A percentile compares a stretch with the other conserved stretches of the same genome.
phyloP scores from a whole-genome alignment of 2,888 invertebrate genomes.

The Gymnosoma rotundatum region DNA sequence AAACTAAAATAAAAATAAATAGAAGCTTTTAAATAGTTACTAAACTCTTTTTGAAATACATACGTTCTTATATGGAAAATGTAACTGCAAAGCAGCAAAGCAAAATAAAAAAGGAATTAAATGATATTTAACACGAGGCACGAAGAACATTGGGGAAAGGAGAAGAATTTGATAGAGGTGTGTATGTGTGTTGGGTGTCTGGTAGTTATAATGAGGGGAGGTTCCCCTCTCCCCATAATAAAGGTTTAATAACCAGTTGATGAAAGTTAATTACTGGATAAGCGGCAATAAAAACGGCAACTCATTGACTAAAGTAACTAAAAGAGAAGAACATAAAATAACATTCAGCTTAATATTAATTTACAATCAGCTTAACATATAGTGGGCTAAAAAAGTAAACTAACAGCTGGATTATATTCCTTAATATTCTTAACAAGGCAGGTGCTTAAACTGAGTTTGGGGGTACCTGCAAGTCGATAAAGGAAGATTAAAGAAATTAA shows the following conservation, averaged over 20 bases:
- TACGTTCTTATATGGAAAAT: not conserved
- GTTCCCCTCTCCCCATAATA: not conserved
- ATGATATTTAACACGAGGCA: slow-evolving; percentile 52
- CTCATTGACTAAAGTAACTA: slow-evolving; percentile 42
- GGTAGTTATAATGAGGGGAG: not conserved
- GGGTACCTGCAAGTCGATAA: too few species aligned
- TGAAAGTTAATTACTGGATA: slow-evolving; percentile 67
- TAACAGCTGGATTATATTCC: not conserved
- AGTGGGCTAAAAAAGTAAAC: not conserved
- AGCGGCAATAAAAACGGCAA: slow-evolving; percentile 54
- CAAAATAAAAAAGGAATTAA: slow-evolving; percentile 17
- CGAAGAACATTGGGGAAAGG: slow-evolving; percentile 52
- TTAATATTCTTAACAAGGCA: not conserved
- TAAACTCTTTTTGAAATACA: not conserved
- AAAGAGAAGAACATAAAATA: not conserved
- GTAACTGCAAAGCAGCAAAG: not conserved
- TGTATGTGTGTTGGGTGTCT: not conserved
- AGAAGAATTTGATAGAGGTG: not conserved
- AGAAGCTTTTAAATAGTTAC: slow-evolving; percentile 7
- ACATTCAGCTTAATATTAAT: slow-evolving; percentile 16
- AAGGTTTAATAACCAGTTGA: slow-evolving; percentile 63
- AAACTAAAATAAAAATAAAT: slow-evolving; percentile 25
- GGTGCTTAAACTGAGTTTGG: too few species aligned
- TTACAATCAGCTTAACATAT: slow-evolving; percentile 10
- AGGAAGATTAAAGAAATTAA: too few species aligned